Evolutionary conservation across 2,113 vertebrate genomes (phyloP).

Genomic region (Microcebus jonahi): DNA sequence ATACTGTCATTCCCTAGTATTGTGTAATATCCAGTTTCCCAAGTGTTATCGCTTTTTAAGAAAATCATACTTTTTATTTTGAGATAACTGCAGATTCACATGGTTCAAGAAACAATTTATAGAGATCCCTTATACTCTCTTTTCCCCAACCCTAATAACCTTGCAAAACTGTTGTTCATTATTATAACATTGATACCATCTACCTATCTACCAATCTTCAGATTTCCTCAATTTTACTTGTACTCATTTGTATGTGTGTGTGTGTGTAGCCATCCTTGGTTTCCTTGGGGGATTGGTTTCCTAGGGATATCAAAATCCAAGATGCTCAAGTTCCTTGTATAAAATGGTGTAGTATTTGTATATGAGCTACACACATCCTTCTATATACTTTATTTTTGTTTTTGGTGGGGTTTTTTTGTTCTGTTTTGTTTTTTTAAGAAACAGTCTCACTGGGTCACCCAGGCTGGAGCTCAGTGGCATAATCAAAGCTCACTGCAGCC

Average conservation of each 20-base stretch:
- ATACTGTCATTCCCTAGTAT: background rate
- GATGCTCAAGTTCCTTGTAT: background rate
- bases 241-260: background rate
- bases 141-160: background rate
- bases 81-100: background rate
- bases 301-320: background rate
- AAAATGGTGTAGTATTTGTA: background rate
- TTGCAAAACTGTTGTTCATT: background rate
- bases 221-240: background rate
- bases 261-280: background rate
- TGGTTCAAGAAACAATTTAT: background rate
- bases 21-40: conserved; percentile 4
- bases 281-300: background rate
- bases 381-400: background rate
- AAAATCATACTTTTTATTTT: conserved; percentile 6
- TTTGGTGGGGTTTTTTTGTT: too few relatives aligned
- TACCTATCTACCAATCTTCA: background rate
- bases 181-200: background rate
- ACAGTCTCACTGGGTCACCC: too few relatives aligned
- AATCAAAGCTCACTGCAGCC: too few relatives aligned
- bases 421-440: too few relatives aligned
- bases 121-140: background rate
- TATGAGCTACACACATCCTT: background rate
- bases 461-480: too few relatives aligned
- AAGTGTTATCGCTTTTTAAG: background rate